Percentiles rank a stretch among this genome's conserved stretches.
Evolutionary conservation across 2,888 invertebrate species (phyloP).

Genomic region (Dascillus cervinus): DNA sequence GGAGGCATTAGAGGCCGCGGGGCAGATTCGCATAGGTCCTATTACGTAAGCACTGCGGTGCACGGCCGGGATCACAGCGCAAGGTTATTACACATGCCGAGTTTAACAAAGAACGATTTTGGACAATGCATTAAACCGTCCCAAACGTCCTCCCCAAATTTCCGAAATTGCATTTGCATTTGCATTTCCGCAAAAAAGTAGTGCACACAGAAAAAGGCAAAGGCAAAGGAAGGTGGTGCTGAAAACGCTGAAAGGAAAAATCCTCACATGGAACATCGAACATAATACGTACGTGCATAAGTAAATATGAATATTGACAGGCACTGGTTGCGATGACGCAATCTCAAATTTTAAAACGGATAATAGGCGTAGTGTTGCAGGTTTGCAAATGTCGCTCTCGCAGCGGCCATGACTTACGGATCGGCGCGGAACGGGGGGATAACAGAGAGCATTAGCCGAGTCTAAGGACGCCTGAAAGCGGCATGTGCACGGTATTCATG

Average conservation of each 20-base stretch:
- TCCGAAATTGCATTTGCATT: not conserved
- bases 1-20: conserved; percentile 21
- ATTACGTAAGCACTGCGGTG: conserved; percentile 37
- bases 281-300: not conserved
- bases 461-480: conserved; percentile 48
- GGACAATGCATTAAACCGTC: not conserved
- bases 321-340: conserved; percentile 18
- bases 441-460: conserved; percentile 56
- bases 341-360: conserved; percentile 20
- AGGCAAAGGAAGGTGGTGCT: not conserved
- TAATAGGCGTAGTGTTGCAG: conserved; percentile 26
- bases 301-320: conserved; percentile 14
- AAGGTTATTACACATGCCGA: conserved; percentile 18
- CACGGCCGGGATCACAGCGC: conserved; percentile 23
- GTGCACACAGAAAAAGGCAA: too few relatives aligned
- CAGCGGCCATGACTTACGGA: conserved; percentile 20
- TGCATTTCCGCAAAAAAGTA: not conserved
- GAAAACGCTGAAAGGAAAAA: not conserved
- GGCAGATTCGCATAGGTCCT: conserved; percentile 33
- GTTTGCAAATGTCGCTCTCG: conserved; percentile 30
- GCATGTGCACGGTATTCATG: conserved; percentile 51
- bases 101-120: conserved; percentile 12
- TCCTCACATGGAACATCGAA: not conserved
- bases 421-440: conserved; percentile 38
- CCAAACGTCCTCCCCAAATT: not conserved